phyloP scores from a whole-genome alignment of 2,797 vertebrate genomes.

The Cryptoblepharus egeriae region DNA sequence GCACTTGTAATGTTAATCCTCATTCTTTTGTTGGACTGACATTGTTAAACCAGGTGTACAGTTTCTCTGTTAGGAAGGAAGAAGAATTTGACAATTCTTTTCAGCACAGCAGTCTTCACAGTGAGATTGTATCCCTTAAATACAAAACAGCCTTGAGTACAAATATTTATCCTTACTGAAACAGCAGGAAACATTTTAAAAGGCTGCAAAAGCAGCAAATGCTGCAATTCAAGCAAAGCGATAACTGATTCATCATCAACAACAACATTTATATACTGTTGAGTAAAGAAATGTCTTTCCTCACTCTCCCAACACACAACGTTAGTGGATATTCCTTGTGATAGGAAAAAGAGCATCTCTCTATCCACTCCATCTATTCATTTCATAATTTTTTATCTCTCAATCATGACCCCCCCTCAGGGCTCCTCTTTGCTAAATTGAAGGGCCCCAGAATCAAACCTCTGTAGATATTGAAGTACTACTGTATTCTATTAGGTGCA shows the following conservation, averaged over 20 bases:
- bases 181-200: slow-evolving; percentile 9
- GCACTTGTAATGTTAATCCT: slow-evolving; percentile 22
- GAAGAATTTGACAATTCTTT: neutral
- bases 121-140: neutral
- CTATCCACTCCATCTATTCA: too few species aligned
- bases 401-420: too few species aligned
- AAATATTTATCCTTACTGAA: neutral
- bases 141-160: neutral
- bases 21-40: neutral
- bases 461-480: too few species aligned
- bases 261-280: too few species aligned
- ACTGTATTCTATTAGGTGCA: too few species aligned
- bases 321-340: too few species aligned
- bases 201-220: neutral
- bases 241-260: neutral
- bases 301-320: too few species aligned
- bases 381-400: too few species aligned
- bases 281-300: too few species aligned
- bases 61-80: slow-evolving; percentile 6
- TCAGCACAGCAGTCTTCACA: neutral
- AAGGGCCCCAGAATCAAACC: too few species aligned
- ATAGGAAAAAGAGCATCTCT: too few species aligned
- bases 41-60: slow-evolving; percentile 10
- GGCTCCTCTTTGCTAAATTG: too few species aligned
- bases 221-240: neutral